Evolutionary conservation across 2,113 vertebrate genomes (phyloP).

Genomic region (Cinclus cinclus): DNA sequence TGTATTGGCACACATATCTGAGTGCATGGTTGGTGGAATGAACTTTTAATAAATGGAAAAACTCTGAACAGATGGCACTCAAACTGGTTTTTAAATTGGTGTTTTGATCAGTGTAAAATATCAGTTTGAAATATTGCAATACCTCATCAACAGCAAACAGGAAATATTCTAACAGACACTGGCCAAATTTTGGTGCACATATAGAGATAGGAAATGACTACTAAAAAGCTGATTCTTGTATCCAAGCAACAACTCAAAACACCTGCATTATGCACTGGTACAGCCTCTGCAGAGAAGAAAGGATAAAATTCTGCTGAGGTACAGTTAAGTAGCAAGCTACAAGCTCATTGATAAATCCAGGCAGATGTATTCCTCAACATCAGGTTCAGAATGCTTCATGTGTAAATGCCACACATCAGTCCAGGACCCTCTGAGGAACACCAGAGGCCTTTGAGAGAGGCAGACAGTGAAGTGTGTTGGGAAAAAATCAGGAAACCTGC

Average conservation of each 20-base stretch:
- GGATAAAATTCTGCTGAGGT: background rate
- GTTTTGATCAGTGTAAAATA: background rate
- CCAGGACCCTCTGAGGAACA: background rate
- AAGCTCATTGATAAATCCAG: background rate
- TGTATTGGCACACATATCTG: background rate
- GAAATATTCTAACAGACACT: background rate
- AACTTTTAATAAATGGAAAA: background rate
- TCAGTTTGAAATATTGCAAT: background rate
- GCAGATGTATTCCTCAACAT: background rate
- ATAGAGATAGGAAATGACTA: background rate
- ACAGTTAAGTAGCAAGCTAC: background rate
- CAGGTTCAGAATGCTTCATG: background rate
- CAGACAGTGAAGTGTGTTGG: background rate
- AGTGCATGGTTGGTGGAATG: background rate
- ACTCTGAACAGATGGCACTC: background rate
- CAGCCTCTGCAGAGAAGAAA: background rate
- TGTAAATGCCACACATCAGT: background rate
- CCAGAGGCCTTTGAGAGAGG: background rate
- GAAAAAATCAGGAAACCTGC: background rate
- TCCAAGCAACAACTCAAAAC: slow-evolving; percentile 29
- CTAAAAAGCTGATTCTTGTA: background rate
- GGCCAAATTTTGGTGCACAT: background rate
- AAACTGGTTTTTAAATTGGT: background rate
- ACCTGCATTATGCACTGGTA: background rate
- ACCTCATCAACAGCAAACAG: background rate